phyloP scores from a whole-genome alignment of 2,888 invertebrate genomes.

The Nomada fucata region DNA sequence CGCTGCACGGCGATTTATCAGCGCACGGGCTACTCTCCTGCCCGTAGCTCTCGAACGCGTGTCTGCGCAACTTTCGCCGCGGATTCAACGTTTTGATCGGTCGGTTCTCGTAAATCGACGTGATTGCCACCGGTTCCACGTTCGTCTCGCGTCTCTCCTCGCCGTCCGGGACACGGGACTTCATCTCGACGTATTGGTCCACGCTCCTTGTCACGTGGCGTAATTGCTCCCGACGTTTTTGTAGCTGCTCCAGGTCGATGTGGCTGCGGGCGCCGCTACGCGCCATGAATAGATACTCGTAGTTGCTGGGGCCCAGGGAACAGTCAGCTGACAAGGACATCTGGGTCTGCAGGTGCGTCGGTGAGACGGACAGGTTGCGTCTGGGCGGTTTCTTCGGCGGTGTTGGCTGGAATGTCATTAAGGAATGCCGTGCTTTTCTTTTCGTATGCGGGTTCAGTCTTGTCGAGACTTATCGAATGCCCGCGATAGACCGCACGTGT shows the following conservation, averaged over 20 bases:
- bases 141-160: conserved; percentile 78
- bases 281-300: conserved; percentile 88
- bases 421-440: not conserved
- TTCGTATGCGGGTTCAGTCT: not conserved
- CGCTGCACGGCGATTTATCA: conserved; percentile 85
- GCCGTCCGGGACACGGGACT: conserved; percentile 85
- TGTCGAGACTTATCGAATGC: not conserved
- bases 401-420: conserved; percentile 87
- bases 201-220: conserved; percentile 89
- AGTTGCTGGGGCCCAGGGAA: conserved; percentile 87
- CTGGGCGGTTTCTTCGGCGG: conserved; percentile 96
- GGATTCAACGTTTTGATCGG: conserved; percentile 90
- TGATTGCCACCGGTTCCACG: conserved; percentile 89
- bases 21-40: conserved; percentile 84
- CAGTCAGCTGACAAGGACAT: conserved; percentile 86
- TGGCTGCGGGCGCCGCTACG: conserved; percentile 89
- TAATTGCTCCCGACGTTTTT: conserved; percentile 85
- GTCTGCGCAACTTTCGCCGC: conserved; percentile 88
- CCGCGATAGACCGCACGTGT: too few species aligned
- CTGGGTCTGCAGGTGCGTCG: conserved; percentile 89
- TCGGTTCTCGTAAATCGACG: conserved; percentile 90
- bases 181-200: conserved; percentile 92
- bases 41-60: conserved; percentile 88
- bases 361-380: conserved; percentile 93
- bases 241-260: conserved; percentile 89